A percentile compares a stretch with the other conserved stretches of the same genome.
Conservation (phyloP, 2,113 vertebrate species). For the Sinocyclocheilus grahami region DNA sequence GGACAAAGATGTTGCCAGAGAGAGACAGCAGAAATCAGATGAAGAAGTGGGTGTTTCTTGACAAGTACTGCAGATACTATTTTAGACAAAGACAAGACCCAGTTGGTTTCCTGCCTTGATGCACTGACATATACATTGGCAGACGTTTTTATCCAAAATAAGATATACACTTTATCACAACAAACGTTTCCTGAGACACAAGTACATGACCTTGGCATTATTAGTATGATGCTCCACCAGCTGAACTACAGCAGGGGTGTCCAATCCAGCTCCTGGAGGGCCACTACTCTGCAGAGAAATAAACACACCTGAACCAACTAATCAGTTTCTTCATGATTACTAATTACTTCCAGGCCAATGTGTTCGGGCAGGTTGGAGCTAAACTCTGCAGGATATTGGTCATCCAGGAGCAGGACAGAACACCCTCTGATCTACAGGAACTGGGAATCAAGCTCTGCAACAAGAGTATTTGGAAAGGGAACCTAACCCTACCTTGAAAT, state of each 20-base stretch:
- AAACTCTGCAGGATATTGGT: neutral
- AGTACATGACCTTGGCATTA: neutral
- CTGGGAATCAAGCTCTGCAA: neutral
- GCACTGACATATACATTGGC: neutral
- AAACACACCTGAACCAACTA: neutral
- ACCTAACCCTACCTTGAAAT: neutral
- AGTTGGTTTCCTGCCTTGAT: neutral
- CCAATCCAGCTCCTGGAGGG: neutral
- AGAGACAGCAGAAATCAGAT: neutral
- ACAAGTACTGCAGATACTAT: neutral
- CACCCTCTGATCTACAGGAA: neutral
- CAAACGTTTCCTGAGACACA: neutral
- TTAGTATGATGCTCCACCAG: neutral
- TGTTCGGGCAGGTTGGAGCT: neutral
- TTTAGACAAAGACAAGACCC: neutral
- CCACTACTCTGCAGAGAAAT: neutral
- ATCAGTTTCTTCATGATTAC: neutral
- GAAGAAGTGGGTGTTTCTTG: neutral
- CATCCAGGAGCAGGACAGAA: neutral
- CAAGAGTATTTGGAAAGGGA: neutral
- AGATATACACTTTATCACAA: neutral
- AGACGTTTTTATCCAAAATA: neutral
- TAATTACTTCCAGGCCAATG: neutral
- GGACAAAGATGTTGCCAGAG: neutral
- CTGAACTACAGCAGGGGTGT: neutral